These are phyloP conservation scores for Daktulosphaira vitifoliae DNA, from an alignment of 1,140 invertebrate species.

Conservation along the genomic window DNA sequence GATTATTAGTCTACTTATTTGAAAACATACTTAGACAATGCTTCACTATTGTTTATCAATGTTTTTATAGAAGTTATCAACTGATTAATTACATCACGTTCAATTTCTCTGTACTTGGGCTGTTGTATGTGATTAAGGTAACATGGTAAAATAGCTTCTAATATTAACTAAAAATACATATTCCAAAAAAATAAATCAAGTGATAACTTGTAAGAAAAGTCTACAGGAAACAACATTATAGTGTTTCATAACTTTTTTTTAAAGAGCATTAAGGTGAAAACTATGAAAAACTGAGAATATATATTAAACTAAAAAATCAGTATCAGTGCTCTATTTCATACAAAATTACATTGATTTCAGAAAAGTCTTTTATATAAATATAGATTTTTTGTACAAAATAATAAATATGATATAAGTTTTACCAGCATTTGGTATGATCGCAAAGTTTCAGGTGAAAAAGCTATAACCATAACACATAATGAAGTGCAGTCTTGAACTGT, in stretches of 20 bases:
- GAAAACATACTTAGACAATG: slow-evolving; percentile 74
- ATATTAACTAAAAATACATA: slow-evolving; percentile 64
- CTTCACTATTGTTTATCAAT: slow-evolving; percentile 91
- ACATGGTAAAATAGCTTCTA: slow-evolving; percentile 92
- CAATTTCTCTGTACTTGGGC: slow-evolving; percentile 77
- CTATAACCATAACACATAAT: slow-evolving; percentile 93
- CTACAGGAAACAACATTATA: too few relatives aligned
- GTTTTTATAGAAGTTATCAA: slow-evolving; percentile 91
- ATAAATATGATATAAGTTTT: too few relatives aligned
- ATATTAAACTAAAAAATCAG: too few relatives aligned
- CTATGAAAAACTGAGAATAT: too few relatives aligned
- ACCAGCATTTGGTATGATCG: slow-evolving; percentile 96
- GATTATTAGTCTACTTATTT: background rate
- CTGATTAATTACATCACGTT: slow-evolving; percentile 90
- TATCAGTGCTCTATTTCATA: too few relatives aligned
- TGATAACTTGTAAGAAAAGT: too few relatives aligned
- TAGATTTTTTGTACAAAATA: too few relatives aligned
- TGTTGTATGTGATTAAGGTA: slow-evolving; percentile 88
- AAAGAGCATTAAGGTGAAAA: too few relatives aligned
- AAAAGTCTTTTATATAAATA: too few relatives aligned
- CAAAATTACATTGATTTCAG: too few relatives aligned
- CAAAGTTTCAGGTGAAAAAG: slow-evolving; percentile 90
- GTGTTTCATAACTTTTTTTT: too few relatives aligned
- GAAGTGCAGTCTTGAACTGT: slow-evolving; percentile 89
- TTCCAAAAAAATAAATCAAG: too few relatives aligned